phyloP scores from a whole-genome alignment of 2,113 vertebrate species.

The Poecilia latipinna region DNA sequence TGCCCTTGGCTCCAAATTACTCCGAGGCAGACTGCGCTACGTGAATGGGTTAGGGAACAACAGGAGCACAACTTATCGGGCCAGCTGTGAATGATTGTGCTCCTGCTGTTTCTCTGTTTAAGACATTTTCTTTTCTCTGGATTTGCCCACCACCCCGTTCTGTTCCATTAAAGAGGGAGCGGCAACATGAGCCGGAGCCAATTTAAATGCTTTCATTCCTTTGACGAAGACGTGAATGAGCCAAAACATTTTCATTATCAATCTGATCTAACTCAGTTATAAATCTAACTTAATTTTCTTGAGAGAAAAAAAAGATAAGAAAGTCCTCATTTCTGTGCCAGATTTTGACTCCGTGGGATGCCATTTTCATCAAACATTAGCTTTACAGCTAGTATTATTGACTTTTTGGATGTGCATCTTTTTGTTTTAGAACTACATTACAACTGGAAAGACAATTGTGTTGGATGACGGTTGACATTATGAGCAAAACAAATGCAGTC shows the following conservation, averaged over 20 bases:
- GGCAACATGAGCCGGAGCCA: slow-evolving; percentile 14
- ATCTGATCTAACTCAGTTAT: slow-evolving; percentile 3
- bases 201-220: slow-evolving; percentile 35
- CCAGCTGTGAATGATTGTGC: slow-evolving; percentile 38
- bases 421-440: no score
- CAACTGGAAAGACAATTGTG: background rate
- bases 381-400: background rate
- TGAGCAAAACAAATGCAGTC: background rate
- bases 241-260: slow-evolving; percentile 1
- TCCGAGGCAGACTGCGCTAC: slow-evolving; percentile 41
- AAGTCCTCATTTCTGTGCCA: slow-evolving; percentile 12
- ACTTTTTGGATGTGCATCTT: background rate
- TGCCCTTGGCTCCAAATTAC: slow-evolving; percentile 61
- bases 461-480: background rate
- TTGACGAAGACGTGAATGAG: slow-evolving; percentile 27
- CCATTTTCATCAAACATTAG: background rate
- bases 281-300: background rate
- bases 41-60: slow-evolving; percentile 56
- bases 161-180: slow-evolving; percentile 22
- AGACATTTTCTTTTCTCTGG: slow-evolving; percentile 7
- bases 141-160: background rate
- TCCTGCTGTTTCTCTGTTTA: slow-evolving; percentile 3
- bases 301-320: background rate
- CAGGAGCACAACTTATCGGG: slow-evolving; percentile 45
- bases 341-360: background rate